Evolutionary conservation across 2,797 vertebrate genomes (phyloP), one percentile per base, ranked within the genome.

Genomic region (Muscicapa striata): DNA sequence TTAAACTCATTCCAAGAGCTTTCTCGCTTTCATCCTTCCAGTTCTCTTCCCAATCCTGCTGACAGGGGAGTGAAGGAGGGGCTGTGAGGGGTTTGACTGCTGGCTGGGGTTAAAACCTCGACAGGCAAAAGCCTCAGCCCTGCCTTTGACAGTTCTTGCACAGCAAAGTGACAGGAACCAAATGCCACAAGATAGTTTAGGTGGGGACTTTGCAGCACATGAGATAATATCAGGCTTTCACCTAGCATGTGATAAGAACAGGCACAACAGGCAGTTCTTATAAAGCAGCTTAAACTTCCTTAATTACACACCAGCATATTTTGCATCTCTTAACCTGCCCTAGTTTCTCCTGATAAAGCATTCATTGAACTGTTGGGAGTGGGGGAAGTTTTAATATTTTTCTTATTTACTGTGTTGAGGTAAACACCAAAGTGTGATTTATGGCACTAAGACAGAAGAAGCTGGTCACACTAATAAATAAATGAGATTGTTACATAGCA

Each of bases 331-430:
- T 61, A 74, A 94, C 40, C 77, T 78, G 62, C 43, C 49, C 55
- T 36, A 26, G 10, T 83, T 87, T 81, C 38, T 80, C 52, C 29
- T 54, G 46, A 11, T 51, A 80, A 83, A 78, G 34, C 19, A 29
- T 8, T 73, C 43, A 19, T 1, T 72, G 38, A 80, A 83, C 45
- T 64, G 23, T 30, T 77, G 7, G 15, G 38, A 34, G 5, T 18
- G 18, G 22, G 23, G 4, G 3, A 0, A 0, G 5, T 22, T 58
- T 23, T 11, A 14, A 22, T n/a, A 46, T 72, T n/a, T 64, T 49
- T 15, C 34, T 32, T 20, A 29, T 69, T 76, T 36, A n/a, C 30
- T 77, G 3, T 30, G 13, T 43, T 38, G 23, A 67, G 20, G 6
- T 87, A 83, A 92, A 59, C 34, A 59, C 10, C 15, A 22, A 82